Conservation (phyloP, 1,140 invertebrate genomes). For the Lamellibrachia luymesi region DNA sequence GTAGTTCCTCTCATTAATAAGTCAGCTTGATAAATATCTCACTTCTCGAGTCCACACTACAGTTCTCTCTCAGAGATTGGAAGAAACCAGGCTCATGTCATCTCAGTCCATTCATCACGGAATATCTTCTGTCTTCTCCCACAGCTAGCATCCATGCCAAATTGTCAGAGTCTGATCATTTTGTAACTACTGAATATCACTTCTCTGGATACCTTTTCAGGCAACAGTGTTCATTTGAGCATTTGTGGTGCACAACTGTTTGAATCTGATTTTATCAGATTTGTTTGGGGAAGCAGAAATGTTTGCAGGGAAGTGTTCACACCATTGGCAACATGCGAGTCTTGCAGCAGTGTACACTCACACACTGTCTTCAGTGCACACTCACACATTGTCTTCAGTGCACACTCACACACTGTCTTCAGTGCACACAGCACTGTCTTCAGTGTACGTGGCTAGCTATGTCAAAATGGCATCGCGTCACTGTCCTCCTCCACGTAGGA, state of each 20-base stretch:
- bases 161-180: neutral
- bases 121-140: neutral
- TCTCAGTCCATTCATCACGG: neutral
- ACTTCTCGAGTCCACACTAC: neutral
- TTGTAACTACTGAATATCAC: neutral
- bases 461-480: neutral
- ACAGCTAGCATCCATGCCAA: neutral
- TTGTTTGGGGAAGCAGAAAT: neutral
- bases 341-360: neutral
- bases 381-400: no score
- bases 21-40: neutral
- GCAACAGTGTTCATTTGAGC: neutral
- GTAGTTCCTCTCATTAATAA: neutral
- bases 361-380: no score
- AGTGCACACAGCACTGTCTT: neutral
- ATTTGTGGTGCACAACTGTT: neutral
- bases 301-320: neutral
- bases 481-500: constrained; percentile 52
- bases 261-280: neutral
- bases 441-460: neutral
- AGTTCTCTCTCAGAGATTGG: neutral
- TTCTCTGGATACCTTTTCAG: neutral
- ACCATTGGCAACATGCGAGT: neutral
- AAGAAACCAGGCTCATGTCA: neutral
- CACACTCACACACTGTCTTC: neutral